phyloP scores from a whole-genome alignment of 2,797 vertebrate genomes.

The Cuniculus paca region DNA sequence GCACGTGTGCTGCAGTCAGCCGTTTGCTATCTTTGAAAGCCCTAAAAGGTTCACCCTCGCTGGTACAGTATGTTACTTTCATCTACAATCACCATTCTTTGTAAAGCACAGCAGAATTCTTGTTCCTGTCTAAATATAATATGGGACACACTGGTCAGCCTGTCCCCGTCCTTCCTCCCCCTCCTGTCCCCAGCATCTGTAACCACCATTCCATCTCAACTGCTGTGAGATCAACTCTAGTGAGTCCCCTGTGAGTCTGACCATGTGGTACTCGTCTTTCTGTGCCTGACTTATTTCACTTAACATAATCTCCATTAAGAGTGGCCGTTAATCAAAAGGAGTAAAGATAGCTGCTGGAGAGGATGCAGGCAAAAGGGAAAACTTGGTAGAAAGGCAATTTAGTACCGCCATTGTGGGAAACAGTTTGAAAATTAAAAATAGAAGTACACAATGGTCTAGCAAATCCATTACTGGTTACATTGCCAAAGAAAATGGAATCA shows the following conservation, averaged over 20 bases:
- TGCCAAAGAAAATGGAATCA: background rate
- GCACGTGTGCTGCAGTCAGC: background rate
- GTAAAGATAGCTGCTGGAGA: background rate
- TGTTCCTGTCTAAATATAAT: no score
- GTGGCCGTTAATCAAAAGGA: background rate
- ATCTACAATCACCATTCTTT: background rate
- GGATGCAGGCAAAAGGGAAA: background rate
- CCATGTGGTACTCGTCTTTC: background rate
- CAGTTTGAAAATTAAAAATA: background rate
- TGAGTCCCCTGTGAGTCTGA: background rate
- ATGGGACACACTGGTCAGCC: background rate
- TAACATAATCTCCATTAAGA: background rate
- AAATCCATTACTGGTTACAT: background rate
- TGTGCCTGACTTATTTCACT: background rate
- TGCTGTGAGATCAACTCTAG: background rate
- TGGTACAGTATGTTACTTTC: background rate
- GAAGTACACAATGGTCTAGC: background rate
- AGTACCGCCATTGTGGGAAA: background rate
- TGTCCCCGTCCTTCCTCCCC: no score
- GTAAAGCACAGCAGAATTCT: background rate
- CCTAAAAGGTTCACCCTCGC: background rate
- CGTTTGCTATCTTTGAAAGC: background rate
- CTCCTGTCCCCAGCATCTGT: background rate
- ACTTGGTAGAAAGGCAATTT: background rate
- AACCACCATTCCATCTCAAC: background rate